These are phyloP conservation scores for Promerops cafer DNA, from an alignment of 2,113 vertebrate species.

Conservation along the genomic window DNA sequence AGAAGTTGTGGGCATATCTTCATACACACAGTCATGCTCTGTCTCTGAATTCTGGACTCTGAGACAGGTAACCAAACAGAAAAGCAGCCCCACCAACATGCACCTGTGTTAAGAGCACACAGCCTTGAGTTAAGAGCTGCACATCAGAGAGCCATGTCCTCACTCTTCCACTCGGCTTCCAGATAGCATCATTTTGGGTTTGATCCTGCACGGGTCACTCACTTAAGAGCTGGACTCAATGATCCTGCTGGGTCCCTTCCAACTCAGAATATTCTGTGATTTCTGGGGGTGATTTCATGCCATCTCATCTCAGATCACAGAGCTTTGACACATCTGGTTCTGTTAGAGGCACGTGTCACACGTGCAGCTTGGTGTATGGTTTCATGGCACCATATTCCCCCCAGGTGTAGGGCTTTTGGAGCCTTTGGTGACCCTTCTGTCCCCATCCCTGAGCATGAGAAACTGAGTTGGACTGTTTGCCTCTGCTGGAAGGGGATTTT, in stretches of 20 bases:
- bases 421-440: neutral
- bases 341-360: neutral
- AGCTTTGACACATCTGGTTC: neutral
- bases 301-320: neutral
- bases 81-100: neutral
- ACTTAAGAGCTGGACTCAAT: neutral
- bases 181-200: neutral
- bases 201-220: neutral
- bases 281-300: neutral
- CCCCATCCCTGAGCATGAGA: neutral
- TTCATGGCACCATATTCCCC: accelerated
- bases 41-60: neutral
- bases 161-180: neutral
- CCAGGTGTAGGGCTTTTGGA: neutral
- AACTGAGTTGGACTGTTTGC: neutral
- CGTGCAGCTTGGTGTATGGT: accelerated
- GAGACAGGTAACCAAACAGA: neutral
- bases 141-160: neutral
- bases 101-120: neutral
- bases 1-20: neutral
- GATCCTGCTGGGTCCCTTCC: neutral
- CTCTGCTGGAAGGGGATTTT: neutral
- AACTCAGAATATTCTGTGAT: neutral
- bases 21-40: neutral
- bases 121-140: neutral